Percentiles rank a stretch among this genome's conserved stretches.
These are phyloP conservation scores for Labroides dimidiatus DNA, from an alignment of 2,797 vertebrate species.

Conservation along the genomic window DNA sequence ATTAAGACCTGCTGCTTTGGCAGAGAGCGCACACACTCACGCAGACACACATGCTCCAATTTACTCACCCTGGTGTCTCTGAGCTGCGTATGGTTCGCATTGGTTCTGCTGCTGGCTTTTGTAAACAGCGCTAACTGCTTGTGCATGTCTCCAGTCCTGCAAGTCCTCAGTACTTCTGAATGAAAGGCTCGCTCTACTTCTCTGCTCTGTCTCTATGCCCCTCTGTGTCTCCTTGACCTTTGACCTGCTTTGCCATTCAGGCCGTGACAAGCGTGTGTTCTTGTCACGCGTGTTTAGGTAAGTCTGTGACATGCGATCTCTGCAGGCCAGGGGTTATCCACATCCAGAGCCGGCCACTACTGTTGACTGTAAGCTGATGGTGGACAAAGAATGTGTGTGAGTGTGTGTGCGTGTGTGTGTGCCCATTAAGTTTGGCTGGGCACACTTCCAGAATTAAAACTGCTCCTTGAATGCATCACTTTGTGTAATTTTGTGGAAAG, in stretches of 20 bases:
- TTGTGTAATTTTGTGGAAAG: not conserved
- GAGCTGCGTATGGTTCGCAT: conserved; percentile 73
- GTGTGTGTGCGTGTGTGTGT: conserved; percentile 14
- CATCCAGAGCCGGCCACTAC: conserved; percentile 50
- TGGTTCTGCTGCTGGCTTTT: conserved; percentile 79
- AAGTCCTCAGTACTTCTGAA: conserved; percentile 63
- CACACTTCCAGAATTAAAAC: conserved; percentile 16
- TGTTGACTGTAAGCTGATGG: conserved; percentile 38
- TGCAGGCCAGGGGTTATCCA: conserved; percentile 56
- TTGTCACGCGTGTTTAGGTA: conserved; percentile 72
- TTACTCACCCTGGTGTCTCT: conserved; percentile 49
- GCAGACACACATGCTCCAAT: conserved; percentile 47
- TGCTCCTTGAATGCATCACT: not conserved
- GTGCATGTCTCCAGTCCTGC: conserved; percentile 66
- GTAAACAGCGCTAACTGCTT: conserved; percentile 76
- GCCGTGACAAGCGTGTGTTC: conserved; percentile 57
- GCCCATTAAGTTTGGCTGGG: conserved; percentile 13
- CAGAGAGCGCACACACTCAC: conserved; percentile 40
- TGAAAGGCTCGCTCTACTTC: conserved; percentile 56
- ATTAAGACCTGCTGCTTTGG: conserved; percentile 61
- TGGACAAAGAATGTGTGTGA: conserved; percentile 40
- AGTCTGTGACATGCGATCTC: conserved; percentile 62
- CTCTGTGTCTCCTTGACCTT: conserved; percentile 45
- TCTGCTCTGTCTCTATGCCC: conserved; percentile 23
- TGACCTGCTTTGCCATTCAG: conserved; percentile 59